These are phyloP conservation scores for Drosophila trichaetosa DNA, from an alignment of 2,888 invertebrate genomes.

Conservation along the genomic window DNA sequence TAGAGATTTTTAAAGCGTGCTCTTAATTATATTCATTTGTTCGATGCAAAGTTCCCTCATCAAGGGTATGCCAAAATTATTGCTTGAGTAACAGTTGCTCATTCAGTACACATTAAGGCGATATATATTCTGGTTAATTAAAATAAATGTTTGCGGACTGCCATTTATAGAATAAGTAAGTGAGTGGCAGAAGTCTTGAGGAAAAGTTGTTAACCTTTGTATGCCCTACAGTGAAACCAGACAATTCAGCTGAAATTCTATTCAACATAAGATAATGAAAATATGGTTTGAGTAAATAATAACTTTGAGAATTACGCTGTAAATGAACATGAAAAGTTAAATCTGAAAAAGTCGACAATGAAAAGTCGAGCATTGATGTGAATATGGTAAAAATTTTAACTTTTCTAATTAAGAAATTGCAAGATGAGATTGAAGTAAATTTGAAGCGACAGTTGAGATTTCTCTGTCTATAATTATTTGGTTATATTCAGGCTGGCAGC, in stretches of 20 bases:
- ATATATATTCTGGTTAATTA: not conserved
- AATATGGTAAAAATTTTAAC: not conserved
- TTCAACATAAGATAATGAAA: not conserved
- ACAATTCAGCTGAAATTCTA: not conserved
- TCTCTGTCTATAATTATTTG: not conserved
- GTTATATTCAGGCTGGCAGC: not conserved
- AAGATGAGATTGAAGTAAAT: not conserved
- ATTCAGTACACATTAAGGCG: not conserved
- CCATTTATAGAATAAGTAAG: slow-evolving; percentile 1
- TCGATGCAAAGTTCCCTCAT: not conserved
- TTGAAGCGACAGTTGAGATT: not conserved
- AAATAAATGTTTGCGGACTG: not conserved
- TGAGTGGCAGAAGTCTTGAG: not conserved
- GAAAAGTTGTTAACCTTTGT: not conserved
- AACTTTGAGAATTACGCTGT: too few species aligned
- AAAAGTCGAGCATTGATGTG: not conserved
- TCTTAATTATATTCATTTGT: not conserved
- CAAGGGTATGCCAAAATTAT: not conserved
- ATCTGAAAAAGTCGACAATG: not conserved
- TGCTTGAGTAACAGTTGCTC: not conserved
- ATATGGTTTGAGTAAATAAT: not conserved
- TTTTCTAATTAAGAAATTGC: not conserved
- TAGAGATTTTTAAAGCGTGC: not conserved
- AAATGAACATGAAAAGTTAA: too few species aligned
- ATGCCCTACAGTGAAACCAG: not conserved